Evolutionary conservation across 2,888 invertebrate species (phyloP).

Genomic region (Acanthosoma haemorrhoidale): DNA sequence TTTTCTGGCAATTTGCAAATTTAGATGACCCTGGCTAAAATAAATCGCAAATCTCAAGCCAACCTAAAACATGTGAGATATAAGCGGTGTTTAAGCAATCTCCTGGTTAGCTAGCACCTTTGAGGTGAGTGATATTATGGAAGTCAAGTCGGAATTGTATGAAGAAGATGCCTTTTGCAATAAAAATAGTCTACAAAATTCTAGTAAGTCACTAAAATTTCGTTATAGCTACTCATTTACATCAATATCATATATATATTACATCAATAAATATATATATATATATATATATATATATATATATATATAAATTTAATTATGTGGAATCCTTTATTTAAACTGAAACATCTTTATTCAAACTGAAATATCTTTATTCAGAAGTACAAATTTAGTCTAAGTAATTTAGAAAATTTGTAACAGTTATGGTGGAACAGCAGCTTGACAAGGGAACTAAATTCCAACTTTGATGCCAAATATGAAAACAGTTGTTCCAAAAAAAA

Average conservation of each 20-base stretch:
- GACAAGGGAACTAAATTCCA: no score
- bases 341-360: no score
- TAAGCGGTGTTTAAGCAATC: not conserved
- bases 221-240: not conserved
- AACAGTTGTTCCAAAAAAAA: no score
- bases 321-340: no score
- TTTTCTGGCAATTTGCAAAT: conserved; percentile 3
- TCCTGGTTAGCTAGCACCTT: not conserved
- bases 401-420: no score
- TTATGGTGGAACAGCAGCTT: no score
- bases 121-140: conserved; percentile 12
- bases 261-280: no score
- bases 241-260: no score
- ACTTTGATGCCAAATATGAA: no score
- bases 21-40: conserved; percentile 21
- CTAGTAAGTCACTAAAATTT: not conserved
- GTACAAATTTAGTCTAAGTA: no score
- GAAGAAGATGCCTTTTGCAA: conserved; percentile 31
- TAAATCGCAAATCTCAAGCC: conserved; percentile 7
- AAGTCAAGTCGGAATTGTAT: conserved; percentile 36
- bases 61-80: not conserved
- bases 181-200: not conserved
- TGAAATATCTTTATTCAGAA: not conserved
- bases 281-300: no score
- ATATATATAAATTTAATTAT: no score